Evolutionary conservation across 2,797 vertebrate species (phyloP), one percentile per base, ranked within the genome.

Genomic region (Orientallactaga sibirica): DNA sequence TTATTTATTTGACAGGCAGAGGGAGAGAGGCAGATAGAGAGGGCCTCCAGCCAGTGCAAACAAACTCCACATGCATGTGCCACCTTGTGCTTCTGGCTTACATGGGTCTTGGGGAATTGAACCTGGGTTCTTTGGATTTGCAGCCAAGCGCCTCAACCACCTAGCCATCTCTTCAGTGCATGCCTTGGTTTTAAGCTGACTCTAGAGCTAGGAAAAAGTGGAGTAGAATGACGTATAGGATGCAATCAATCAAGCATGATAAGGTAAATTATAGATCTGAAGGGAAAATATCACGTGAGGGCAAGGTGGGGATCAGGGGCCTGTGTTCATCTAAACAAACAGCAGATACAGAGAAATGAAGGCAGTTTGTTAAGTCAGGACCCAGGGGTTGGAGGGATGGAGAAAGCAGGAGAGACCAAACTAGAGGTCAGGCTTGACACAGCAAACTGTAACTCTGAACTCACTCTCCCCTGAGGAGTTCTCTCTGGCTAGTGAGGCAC

Each of bases 171-270:
- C 48, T 48, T 10, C 48, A 48, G 48, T 10, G 7, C 48, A 48
- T 48, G 48, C 48, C 48, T 48, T 48, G 48, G 48, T 48, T 71
- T n/a, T 82, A 33, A 43, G 79, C 48, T 52, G 79, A 81, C 43
- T 62, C 70, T 12, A n/a, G 61, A 55, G 24, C 18, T 86, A 62
- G n/a, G 48, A 66, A 75, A 55, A 81, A 74, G 58, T 10, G 2
- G 62, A 91, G 8, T 27, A n/a, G 73, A 84, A 81, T 52, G 3
- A 66, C 41, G 5, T 14, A 3, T 25, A 68, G 11, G 61, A 78
- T 83, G 64, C 25, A 29, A 94, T 25, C n/a, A 66, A 86, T 91
- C 37, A 61, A 48, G n/a, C 12, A 86, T 71, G 86, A 88, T 37
- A 48, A 70, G 29, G 29, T 24, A 67, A 67, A 29, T 73, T 43